A percentile compares a stretch with the other conserved stretches of the same genome.
These are phyloP conservation scores for Aphelinus atriplicis DNA, from an alignment of 1,140 invertebrate species.

Conservation along the genomic window DNA sequence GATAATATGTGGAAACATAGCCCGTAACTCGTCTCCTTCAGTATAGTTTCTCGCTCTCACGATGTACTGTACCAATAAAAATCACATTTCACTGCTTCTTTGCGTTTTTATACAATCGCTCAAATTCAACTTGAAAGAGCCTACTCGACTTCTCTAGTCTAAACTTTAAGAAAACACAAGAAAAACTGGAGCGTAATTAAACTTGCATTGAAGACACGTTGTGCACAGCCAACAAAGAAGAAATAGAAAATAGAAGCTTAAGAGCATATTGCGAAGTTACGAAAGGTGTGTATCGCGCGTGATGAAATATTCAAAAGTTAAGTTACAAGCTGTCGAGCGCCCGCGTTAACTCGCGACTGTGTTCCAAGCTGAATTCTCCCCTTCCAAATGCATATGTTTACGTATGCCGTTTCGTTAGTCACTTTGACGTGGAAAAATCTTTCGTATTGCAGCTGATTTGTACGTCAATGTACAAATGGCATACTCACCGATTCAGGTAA, in stretches of 20 bases:
- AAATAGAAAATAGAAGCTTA: no score
- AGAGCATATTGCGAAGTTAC: no score
- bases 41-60: no score
- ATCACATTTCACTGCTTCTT: no score
- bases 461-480: neutral
- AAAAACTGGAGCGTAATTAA: constrained; percentile 19
- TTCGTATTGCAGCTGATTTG: neutral
- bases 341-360: neutral
- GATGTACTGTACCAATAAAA: no score
- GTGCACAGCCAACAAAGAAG: neutral
- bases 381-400: constrained; percentile 29
- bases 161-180: no score
- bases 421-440: neutral
- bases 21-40: no score
- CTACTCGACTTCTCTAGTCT: neutral
- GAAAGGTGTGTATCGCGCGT: constrained; percentile 3
- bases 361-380: neutral
- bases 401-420: neutral
- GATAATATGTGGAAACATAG: no score
- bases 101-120: constrained; percentile 4
- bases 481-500: no score
- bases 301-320: constrained; percentile 39
- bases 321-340: neutral
- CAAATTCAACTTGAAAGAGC: constrained; percentile 26
- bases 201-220: constrained; percentile 30